Evolutionary conservation across 2,113 vertebrate species (phyloP), one percentile per base, ranked within the genome.

Genomic region (Euleptes europaea): DNA sequence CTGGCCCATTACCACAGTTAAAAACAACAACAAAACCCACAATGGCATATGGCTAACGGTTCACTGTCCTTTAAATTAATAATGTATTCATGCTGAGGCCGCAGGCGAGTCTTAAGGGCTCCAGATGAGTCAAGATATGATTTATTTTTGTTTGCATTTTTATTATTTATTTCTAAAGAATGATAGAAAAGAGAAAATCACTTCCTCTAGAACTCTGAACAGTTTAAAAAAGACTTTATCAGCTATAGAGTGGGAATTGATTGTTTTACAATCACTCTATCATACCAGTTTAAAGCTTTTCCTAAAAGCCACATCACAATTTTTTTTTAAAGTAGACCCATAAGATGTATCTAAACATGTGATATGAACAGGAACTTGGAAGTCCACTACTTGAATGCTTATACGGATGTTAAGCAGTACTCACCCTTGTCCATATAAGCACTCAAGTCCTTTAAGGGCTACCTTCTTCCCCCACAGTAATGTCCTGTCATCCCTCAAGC

Each of bases 141-240:
- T 42, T 83, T 71, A 91, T 72, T 85, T n/a, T 26, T 54, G 4
- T 35, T 89, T 90, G 47, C 73, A n/a, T 88, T 44, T 90, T 86
- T 19, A 77, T 70, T 89, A 67, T 76, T 90, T 87, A 73, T 71
- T 90, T 86, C 69, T 71, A 57, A 92, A 74, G 84, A 90, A 88
- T 60, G 87, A 83, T 69, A 33, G 12, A 84, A 78, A 88, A 83
- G 26, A 83, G 44, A 84, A 85, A 84, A 42, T 5, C 14, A 44
- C n/a, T 65, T 60, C 14, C 17, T 42, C n/a, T n/a, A 73, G 21
- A 63, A 83, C 28, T 83, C 67, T 63, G 26, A 73, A 19, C 28
- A 83, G 10, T n/a, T 67, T 9, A 12, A 47, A 63, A 44, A 35
- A 78, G 23, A 17, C n/a, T 35, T 33, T 77, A 60, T 40, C 28